Conservation (phyloP, 1,140 invertebrate genomes). For the Aphis gossypii region DNA sequence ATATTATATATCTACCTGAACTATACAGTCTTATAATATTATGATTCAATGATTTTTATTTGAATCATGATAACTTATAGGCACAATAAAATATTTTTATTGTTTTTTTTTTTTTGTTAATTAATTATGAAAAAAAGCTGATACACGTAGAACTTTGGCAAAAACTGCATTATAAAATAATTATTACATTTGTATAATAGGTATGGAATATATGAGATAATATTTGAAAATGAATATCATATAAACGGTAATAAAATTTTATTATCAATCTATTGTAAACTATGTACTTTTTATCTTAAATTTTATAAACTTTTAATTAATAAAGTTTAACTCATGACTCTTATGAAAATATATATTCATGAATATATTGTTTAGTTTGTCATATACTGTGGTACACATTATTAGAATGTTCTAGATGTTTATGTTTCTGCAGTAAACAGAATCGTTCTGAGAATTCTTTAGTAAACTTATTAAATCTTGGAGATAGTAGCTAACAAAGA, state of each 20-base stretch:
- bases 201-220: not conserved
- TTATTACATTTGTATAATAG: not conserved
- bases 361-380: not conserved
- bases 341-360: not conserved
- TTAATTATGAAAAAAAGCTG: not conserved
- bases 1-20: too few relatives aligned
- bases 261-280: not conserved
- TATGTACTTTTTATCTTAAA: not conserved
- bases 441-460: not conserved
- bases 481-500: not conserved
- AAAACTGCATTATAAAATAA: not conserved
- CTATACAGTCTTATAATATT: too few relatives aligned
- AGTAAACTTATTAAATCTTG: slow-evolving; percentile 18
- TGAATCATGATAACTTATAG: too few relatives aligned
- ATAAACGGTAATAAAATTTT: not conserved
- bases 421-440: not conserved
- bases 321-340: not conserved
- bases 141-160: not conserved
- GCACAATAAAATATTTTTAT: too few relatives aligned
- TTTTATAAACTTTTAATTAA: slow-evolving; percentile 16
- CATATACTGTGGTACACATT: not conserved
- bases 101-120: too few relatives aligned
- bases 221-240: not conserved
- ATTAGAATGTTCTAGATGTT: not conserved
- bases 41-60: too few relatives aligned